A percentile compares a stretch with the other conserved stretches of the same genome.
phyloP scores from a whole-genome alignment of 2,113 vertebrate genomes.

The Notarius quadriscutis region DNA sequence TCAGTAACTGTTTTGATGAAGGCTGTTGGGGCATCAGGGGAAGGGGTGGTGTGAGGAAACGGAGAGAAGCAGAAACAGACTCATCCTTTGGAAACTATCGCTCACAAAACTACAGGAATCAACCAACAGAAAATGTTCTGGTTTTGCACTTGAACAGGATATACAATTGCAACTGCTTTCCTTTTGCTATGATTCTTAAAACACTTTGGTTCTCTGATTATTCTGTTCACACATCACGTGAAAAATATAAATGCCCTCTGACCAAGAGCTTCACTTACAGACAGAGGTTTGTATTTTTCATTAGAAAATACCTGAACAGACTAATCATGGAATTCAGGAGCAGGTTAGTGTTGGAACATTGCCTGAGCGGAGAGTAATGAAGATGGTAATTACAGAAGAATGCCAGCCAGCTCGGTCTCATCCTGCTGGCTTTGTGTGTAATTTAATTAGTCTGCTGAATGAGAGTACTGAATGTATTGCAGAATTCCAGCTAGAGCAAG shows the following conservation, averaged over 20 bases:
- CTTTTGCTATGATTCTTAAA: background rate
- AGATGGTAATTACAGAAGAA: background rate
- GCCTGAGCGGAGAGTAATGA: background rate
- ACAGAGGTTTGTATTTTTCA: background rate
- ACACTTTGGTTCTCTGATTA: background rate
- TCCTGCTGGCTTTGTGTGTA: background rate
- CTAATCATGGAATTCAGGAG: background rate
- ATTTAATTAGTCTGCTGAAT: background rate
- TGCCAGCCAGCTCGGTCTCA: background rate
- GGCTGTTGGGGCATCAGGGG: slow-evolving; percentile 24
- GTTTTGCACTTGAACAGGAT: background rate
- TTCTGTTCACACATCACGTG: background rate
- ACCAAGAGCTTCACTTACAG: background rate
- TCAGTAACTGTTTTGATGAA: slow-evolving; percentile 1
- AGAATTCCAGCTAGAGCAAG: background rate
- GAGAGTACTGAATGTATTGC: background rate
- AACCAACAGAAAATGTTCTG: background rate
- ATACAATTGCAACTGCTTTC: background rate
- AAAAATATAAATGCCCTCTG: background rate
- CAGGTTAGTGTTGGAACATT: background rate
- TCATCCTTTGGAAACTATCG: slow-evolving; percentile 35
- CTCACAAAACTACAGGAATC: background rate
- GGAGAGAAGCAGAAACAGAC: slow-evolving; percentile 28
- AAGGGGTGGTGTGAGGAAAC: slow-evolving; percentile 45
- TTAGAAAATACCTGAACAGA: background rate